Base-by-base conservation (phyloP, 2,113 vertebrate species). In the Cynocephalus volans region DNA sequence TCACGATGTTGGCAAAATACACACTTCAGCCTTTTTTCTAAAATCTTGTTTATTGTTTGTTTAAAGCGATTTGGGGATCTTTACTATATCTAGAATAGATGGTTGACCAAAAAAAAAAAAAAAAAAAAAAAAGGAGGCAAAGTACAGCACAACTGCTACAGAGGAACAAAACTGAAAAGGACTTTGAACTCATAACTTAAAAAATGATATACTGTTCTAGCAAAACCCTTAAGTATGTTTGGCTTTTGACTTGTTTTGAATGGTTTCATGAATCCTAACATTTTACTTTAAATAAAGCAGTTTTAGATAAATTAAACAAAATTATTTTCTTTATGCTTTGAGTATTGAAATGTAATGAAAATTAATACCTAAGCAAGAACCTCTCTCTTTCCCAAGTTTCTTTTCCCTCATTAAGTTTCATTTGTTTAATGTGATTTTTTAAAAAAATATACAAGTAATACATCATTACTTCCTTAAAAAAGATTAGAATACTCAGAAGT, bases 221-320 rank as follows among this genome's bases (percentile, higher is more conserved):
- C 77, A 56, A 64, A 96, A 62, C 21, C 69, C 62, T 86, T 72
- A 73, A 73, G 14, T 94, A 75, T 60, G 56, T 81, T 92, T 97
- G 76, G 17, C 11, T 62, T 85, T 96, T 75, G 72, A 93, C 72
- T 92, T 58, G n/a, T 87, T 80, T 86, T 87, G 72, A 86, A 67
- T 76, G 31, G 26, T 81, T 93, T 96, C 89, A 75, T 67, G 77
- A 92, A 67, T 95, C 33, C 45, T 13, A 92, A 52, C 9, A 86
- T 95, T 97, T 95, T 82, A 86, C 28, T 92, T 92, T 50, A 97
- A 65, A 54, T 94, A 81, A 82, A 60, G 48, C 14, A 86, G 9
- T 45, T 92, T 85, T 89, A 79, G 73, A n/a, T 72, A 88, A 79
- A 84, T 65, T 92, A 52, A 91, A 28, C 13, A 56, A 3, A 82